Evolutionary conservation across 2,888 invertebrate species (phyloP), one percentile per base, ranked within the genome.

Genomic region (Zonitis immaculata): DNA sequence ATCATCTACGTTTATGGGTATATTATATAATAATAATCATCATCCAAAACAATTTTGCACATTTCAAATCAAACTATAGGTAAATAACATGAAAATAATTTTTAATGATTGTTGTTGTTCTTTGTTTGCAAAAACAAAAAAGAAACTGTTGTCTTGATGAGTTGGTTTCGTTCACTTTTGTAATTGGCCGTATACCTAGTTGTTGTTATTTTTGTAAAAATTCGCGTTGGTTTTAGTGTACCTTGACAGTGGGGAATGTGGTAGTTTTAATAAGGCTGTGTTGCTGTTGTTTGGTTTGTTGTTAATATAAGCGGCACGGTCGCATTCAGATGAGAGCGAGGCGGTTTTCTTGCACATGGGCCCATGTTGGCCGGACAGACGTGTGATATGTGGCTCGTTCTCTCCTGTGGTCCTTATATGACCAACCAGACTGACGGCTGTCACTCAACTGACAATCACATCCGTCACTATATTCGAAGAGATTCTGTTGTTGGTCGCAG

Each of bases 381-480:
- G 67, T 66, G 71, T 70, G 68, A 70, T 71, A 66, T 66, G 69
- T 69, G 66, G 67, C 65, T 64, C 63, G 64, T 63, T 67, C 66
- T 67, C 66, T 65, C 65, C 63, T 69, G 65, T 67, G 69, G 70
- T 70, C 71, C 72, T 70, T 71, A 69, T 71, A 72, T 66, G 71
- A 69, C 61, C 69, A 66, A 67, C 62, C 64, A 63, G 61, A 63
- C 64, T 66, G 72, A 70, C 70, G 69, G 69, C 71, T 74, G 75
- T 74, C 75, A 74, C 67, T 74, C 73, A n/a, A 73, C 57, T 68
- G 68, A 67, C 72, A 71, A 70, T 72, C 73, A 71, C 73, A 72
- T 72, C 69, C 69, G 72, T 73, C 73, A 73, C 69, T 62, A 52
- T 50, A 16, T n/a, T n/a, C 9, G 18, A 35, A 32, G 16, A 35